Percentiles rank a stretch among this genome's conserved stretches.
Conservation (phyloP, 2,113 vertebrate genomes). For the Micromys minutus region DNA sequence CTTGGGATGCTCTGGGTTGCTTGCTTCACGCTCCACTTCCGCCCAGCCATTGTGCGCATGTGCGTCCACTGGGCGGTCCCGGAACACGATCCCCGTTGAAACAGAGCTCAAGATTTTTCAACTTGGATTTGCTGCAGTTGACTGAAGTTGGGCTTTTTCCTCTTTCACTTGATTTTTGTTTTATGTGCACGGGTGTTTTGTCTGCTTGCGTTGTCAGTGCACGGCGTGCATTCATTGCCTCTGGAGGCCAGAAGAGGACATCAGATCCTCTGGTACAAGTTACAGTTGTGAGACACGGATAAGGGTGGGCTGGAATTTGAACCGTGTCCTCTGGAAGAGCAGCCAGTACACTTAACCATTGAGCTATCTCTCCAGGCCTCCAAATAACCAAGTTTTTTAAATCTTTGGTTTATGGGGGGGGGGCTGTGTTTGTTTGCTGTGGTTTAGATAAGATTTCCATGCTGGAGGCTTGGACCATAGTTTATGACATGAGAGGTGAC, state of each 20-base stretch:
- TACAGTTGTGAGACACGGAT: not conserved
- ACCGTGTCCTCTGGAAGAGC: not conserved
- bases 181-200: not conserved
- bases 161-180: not conserved
- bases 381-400: not conserved
- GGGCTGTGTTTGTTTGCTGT: not conserved
- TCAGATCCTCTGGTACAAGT: not conserved
- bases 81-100: rapidly evolving
- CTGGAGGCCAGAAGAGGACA: not conserved
- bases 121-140: not conserved
- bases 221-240: not conserved
- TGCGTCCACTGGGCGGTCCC: too few species aligned
- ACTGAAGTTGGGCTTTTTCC: not conserved
- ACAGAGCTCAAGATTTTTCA: not conserved
- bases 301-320: not conserved
- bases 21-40: not conserved
- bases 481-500: too few species aligned
- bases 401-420: not conserved
- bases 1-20: not conserved
- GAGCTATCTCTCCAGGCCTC: not conserved
- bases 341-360: not conserved
- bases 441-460: not conserved
- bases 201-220: not conserved
- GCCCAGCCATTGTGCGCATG: not conserved
- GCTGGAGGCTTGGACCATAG: not conserved